Evolutionary conservation across 92 coral and sea anemone genomes (phyloP), one percentile per base, ranked within the genome.

Genomic region (Meandrina meandrites): DNA sequence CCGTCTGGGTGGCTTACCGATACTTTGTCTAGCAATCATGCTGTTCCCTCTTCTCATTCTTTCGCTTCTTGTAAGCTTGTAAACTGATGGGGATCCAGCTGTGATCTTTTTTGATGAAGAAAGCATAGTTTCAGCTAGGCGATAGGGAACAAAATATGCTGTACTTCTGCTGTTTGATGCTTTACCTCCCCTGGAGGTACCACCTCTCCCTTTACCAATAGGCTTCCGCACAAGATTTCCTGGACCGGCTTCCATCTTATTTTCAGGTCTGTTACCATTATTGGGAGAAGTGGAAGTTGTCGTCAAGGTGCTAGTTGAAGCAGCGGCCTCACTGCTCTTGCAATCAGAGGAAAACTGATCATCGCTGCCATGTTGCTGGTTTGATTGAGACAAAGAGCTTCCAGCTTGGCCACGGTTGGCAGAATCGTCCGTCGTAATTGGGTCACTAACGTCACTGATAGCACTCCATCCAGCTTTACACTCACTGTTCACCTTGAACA

Each of bases 401-500:
- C 14, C 19, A 21, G 57, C 1, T 18, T 36, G 74, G 47, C 35
- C 32, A 24, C 0, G 24, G n/a, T 6, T 40, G 14, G 0, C 31
- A 22, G 15, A 6, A 5, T 35, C 78, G 0, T 73, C 28, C 3
- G 67, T 78, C 0, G 2, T 15, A 1, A 62, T 66, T 17, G 27
- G 18, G 37, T 37, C 58, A 40, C 74, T 80, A 2, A 8, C 0
- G 22, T 36, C 83, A 34, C 72, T 79, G 51, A 58, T 3, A 4
- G 5, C 56, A 60, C 72, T 57, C 21, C 32, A 58, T 18, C 50
- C 83, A 28, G 71, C 83, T 34, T 56, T 57, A n/a, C 83, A 35
- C 4, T 56, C 73, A n/a, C 83, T 79, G 73, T 56, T 54, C 69
- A 79, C 82, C 71, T 18, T 79, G 35, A 79, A 58, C 31, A 57